phyloP scores from a whole-genome alignment of 2,797 vertebrate species.

The Nyctalus aviator region DNA sequence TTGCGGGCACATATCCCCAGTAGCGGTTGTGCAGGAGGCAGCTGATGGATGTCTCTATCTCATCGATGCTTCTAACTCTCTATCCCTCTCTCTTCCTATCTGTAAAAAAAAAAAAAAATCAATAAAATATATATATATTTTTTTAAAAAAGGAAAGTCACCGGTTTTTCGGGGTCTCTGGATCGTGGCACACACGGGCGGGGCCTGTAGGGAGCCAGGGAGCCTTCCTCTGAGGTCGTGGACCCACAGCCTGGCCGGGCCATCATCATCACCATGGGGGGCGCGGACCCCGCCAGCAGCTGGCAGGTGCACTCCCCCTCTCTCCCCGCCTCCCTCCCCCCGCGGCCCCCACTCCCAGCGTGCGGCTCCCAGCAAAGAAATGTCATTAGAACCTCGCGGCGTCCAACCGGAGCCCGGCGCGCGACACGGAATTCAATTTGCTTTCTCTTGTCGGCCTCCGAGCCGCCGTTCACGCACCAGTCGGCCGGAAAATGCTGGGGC shows the following conservation, averaged over 20 bases:
- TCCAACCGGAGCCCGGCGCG: background rate
- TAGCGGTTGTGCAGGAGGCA: too few relatives aligned
- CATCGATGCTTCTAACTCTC: too few relatives aligned
- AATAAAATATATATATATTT: too few relatives aligned
- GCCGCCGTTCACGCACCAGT: background rate
- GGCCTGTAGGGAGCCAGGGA: background rate
- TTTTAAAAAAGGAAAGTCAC: background rate
- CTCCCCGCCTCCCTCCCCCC: background rate
- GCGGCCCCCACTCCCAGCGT: background rate
- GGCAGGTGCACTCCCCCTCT: background rate
- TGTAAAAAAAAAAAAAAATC: too few relatives aligned
- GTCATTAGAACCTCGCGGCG: background rate
- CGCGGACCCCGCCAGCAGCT: background rate
- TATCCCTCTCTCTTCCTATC: too few relatives aligned
- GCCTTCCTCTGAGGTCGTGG: too few relatives aligned
- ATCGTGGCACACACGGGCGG: background rate
- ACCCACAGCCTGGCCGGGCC: background rate
- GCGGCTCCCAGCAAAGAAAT: background rate
- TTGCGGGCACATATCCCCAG: too few relatives aligned
- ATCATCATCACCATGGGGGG: background rate
- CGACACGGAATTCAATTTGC: background rate
- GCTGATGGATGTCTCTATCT: too few relatives aligned
- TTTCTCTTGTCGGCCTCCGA: background rate
- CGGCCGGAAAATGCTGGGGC: background rate
- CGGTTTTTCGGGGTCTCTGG: conserved; percentile 23